Evolutionary conservation across 2,888 invertebrate species (phyloP).

Genomic region (Trissolcus brochymenae): DNA sequence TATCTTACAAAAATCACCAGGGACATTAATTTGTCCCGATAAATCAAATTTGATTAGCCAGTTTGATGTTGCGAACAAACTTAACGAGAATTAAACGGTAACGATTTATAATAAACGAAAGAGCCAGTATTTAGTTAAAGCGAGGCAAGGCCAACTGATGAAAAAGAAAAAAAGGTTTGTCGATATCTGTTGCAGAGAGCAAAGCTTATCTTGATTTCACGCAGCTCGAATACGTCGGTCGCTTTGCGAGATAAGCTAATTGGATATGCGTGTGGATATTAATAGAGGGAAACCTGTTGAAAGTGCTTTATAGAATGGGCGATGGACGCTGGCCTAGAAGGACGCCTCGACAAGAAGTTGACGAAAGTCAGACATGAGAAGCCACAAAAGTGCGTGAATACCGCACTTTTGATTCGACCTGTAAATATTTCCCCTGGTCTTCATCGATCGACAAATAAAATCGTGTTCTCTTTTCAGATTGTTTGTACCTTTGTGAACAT

Average conservation of each 20-base stretch:
- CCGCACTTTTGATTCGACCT: background rate
- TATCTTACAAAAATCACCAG: too few species aligned
- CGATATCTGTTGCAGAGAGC: conserved; percentile 9
- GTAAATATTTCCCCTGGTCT: background rate
- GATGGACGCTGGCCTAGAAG: conserved; percentile 17
- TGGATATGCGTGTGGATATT: conserved; percentile 42
- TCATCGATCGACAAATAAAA: background rate
- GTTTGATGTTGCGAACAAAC: conserved; percentile 15
- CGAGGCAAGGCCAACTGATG: conserved; percentile 11
- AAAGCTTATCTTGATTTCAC: conserved; percentile 32
- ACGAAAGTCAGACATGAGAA: conserved; percentile 20
- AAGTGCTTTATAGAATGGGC: conserved; percentile 27
- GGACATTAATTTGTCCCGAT: too few species aligned
- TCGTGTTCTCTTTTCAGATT: background rate
- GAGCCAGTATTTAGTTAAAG: background rate
- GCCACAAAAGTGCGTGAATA: background rate
- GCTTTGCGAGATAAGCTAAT: conserved; percentile 45
- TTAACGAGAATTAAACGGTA: conserved; percentile 8
- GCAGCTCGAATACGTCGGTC: conserved; percentile 20
- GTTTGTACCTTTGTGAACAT: background rate
- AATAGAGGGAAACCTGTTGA: conserved; percentile 53
- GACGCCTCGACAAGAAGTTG: conserved; percentile 14
- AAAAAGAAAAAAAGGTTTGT: conserved; percentile 10
- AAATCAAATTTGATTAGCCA: too few species aligned
- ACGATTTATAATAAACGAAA: background rate